These are phyloP conservation scores for Propithecus coquereli DNA, from an alignment of 2,113 vertebrate species.

Conservation along the genomic window DNA sequence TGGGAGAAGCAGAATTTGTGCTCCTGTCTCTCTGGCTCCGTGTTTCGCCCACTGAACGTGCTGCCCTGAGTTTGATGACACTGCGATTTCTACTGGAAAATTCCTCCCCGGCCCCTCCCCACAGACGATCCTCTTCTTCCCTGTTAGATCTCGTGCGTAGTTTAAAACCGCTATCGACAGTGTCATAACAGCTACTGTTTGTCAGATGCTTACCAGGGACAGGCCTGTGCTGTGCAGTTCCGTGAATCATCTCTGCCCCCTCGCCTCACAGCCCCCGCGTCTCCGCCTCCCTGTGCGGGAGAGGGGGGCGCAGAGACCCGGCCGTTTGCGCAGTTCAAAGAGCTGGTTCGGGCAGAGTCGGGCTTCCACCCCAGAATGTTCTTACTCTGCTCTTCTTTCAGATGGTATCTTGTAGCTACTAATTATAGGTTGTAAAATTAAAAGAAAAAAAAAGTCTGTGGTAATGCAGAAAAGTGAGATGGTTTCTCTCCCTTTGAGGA, in stretches of 20 bases:
- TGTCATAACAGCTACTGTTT: background rate
- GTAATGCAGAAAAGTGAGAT: background rate
- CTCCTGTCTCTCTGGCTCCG: rapidly evolving
- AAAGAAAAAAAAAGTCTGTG: background rate
- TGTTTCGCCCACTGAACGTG: rapidly evolving
- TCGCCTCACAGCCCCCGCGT: too few relatives aligned
- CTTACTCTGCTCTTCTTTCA: background rate
- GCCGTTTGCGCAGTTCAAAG: background rate
- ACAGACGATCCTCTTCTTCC: background rate
- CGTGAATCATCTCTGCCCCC: background rate
- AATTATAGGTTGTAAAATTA: background rate
- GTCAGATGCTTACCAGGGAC: too few relatives aligned
- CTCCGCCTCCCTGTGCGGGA: background rate
- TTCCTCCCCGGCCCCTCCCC: background rate
- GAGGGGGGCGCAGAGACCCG: background rate
- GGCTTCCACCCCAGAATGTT: background rate
- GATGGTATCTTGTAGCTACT: background rate
- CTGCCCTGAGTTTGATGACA: rapidly evolving
- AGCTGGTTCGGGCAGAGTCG: background rate
- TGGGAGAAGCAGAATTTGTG: background rate
- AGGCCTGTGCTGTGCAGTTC: background rate
- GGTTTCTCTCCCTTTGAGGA: background rate
- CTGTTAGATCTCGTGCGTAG: rapidly evolving
- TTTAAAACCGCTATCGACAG: background rate
- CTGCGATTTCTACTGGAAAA: background rate